phyloP scores from a whole-genome alignment of 2,888 invertebrate genomes.

The Augiades crinisus region DNA sequence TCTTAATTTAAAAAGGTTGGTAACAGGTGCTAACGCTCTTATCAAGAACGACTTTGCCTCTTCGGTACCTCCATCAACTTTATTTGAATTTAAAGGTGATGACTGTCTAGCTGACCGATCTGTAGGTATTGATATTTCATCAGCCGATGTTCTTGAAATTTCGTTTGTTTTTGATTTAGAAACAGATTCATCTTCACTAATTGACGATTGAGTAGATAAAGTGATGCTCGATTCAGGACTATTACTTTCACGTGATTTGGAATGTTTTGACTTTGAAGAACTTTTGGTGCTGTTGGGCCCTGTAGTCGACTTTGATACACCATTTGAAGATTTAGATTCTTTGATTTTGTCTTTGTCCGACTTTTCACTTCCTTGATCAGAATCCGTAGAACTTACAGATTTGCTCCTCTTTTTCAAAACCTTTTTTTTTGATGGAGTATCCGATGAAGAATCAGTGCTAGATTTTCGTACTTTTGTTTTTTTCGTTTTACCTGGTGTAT shows the following conservation, averaged over 20 bases:
- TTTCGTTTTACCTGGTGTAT: slow-evolving; percentile 55
- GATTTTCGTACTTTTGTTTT: slow-evolving; percentile 65
- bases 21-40: slow-evolving; percentile 87
- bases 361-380: slow-evolving; percentile 58
- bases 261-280: slow-evolving; percentile 55
- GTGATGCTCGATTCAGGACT: slow-evolving; percentile 75
- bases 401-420: slow-evolving; percentile 66
- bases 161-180: slow-evolving; percentile 61
- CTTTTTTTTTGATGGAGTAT: slow-evolving; percentile 63
- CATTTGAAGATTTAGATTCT: slow-evolving; percentile 43
- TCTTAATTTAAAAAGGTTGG: slow-evolving; percentile 86
- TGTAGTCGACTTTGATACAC: slow-evolving; percentile 46
- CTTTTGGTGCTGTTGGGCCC: slow-evolving; percentile 53
- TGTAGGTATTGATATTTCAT: slow-evolving; percentile 78
- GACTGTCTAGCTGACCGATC: slow-evolving; percentile 76
- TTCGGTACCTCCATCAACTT: slow-evolving; percentile 73
- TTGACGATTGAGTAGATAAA: slow-evolving; percentile 74
- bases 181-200: slow-evolving; percentile 70
- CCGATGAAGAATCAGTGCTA: slow-evolving; percentile 64
- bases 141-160: slow-evolving; percentile 80
- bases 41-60: slow-evolving; percentile 88
- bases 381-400: slow-evolving; percentile 70
- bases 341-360: slow-evolving; percentile 44
- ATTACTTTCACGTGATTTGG: slow-evolving; percentile 67
- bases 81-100: slow-evolving; percentile 72